phyloP scores from a whole-genome alignment of 30 jellyfish, hydroid and myxozoan species.

The Hydractinia symbiolongicarpus region DNA sequence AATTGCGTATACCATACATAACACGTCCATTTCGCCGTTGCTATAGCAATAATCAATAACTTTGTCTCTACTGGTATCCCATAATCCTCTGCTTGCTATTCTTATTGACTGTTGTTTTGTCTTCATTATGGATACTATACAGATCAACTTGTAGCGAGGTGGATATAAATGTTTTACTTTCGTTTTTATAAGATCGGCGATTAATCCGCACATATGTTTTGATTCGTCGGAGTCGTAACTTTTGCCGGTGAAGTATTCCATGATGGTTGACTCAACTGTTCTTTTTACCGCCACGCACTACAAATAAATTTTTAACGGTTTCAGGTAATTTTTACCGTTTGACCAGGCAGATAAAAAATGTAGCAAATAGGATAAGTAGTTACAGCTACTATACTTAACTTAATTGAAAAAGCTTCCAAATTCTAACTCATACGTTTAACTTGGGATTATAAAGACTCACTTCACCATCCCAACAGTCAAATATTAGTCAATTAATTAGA shows the following conservation, averaged over 20 bases:
- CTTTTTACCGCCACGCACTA: not conserved
- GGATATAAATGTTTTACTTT: not conserved
- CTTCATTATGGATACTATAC: not conserved
- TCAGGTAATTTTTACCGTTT: no score
- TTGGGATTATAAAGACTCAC: no score
- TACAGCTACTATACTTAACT: no score
- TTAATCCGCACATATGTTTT: not conserved
- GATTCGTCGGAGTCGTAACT: not conserved
- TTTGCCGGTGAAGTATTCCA: not conserved
- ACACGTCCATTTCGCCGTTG: not conserved
- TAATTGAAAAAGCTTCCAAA: no score
- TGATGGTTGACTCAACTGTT: not conserved
- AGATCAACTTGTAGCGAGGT: not conserved
- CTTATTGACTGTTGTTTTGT: not conserved
- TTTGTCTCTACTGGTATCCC: slow-evolving; percentile 1
- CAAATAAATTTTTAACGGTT: not conserved
- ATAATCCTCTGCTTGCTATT: slow-evolving; percentile 12
- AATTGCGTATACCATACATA: not conserved
- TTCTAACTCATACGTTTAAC: no score
- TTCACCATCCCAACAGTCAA: no score
- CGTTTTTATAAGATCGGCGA: not conserved
- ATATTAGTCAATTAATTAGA: no score
- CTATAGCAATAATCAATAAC: not conserved
- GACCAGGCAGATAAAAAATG: no score
- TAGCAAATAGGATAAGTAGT: no score